These are phyloP conservation scores for Echeneis naucrates DNA, from an alignment of 2,797 vertebrate species.

Conservation along the genomic window DNA sequence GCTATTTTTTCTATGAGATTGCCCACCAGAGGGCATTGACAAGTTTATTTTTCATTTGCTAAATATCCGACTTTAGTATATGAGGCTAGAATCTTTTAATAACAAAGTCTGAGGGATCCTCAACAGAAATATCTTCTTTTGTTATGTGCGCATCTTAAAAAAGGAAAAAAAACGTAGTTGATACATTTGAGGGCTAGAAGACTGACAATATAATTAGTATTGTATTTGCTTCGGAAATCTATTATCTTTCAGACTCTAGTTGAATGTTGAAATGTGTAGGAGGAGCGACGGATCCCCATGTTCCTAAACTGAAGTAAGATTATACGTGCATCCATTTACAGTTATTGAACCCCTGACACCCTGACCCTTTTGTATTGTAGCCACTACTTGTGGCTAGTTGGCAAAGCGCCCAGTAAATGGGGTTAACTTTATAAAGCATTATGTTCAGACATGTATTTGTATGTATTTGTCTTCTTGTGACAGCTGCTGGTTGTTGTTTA, in stretches of 20 bases:
- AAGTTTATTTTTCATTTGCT: not conserved
- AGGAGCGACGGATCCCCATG: not conserved
- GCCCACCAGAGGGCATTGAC: constrained; percentile 34
- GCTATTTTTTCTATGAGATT: not conserved
- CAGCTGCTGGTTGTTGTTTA: constrained; percentile 4
- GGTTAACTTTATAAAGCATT: constrained; percentile 13
- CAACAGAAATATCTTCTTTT: not conserved
- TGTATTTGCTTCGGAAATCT: not conserved
- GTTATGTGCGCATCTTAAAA: not conserved
- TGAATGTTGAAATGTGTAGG: constrained; percentile 13
- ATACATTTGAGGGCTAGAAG: too few relatives aligned
- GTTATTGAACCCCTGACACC: not conserved
- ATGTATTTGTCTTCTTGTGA: not conserved
- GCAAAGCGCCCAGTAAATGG: not conserved
- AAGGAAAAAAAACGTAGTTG: too few relatives aligned
- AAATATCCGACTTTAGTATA: not conserved
- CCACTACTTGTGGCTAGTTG: not conserved
- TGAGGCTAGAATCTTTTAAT: not conserved
- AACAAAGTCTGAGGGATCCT: not conserved
- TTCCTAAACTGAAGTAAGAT: not conserved
- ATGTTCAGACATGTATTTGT: not conserved
- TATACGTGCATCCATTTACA: not conserved
- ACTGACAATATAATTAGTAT: too few relatives aligned
- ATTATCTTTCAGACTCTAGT: not conserved
- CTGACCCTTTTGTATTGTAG: not conserved